A percentile compares a stretch with the other conserved stretches of the same genome.
phyloP scores from a whole-genome alignment of 2,797 vertebrate genomes.

The Lates japonicus region DNA sequence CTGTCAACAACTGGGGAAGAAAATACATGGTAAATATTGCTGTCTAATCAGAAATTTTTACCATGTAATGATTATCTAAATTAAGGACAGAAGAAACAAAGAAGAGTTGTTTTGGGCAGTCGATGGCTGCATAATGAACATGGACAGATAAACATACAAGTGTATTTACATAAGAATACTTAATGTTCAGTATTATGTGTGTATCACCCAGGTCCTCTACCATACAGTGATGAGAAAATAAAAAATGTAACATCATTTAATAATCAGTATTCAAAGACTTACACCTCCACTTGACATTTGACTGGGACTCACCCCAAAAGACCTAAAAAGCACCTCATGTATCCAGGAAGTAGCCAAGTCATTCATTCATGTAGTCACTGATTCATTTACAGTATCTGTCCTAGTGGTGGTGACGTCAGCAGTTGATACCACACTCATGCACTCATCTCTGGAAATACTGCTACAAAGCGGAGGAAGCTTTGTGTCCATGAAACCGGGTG shows the following conservation, averaged over 20 bases:
- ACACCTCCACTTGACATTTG: background rate
- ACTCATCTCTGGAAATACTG: slow-evolving; percentile 6
- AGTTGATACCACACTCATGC: background rate
- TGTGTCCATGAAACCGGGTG: slow-evolving; percentile 50
- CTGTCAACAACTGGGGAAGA: too few species aligned
- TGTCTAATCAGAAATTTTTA: too few species aligned
- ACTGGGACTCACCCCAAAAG: background rate
- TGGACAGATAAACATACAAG: background rate
- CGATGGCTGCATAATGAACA: background rate
- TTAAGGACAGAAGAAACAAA: too few species aligned
- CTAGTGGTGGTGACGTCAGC: background rate
- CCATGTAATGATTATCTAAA: too few species aligned
- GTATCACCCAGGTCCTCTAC: background rate
- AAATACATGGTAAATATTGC: too few species aligned
- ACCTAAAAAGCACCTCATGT: background rate
- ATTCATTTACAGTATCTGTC: slow-evolving; percentile 10
- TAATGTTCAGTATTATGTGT: background rate
- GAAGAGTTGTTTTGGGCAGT: too few species aligned
- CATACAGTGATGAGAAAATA: background rate
- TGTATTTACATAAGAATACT: background rate
- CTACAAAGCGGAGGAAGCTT: slow-evolving; percentile 44
- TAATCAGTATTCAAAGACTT: background rate
- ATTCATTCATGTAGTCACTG: background rate
- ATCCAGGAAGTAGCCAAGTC: background rate
- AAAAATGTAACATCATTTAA: background rate